Evolutionary conservation across 2,888 invertebrate species (phyloP).

Genomic region (Danaus chrysippus): DNA sequence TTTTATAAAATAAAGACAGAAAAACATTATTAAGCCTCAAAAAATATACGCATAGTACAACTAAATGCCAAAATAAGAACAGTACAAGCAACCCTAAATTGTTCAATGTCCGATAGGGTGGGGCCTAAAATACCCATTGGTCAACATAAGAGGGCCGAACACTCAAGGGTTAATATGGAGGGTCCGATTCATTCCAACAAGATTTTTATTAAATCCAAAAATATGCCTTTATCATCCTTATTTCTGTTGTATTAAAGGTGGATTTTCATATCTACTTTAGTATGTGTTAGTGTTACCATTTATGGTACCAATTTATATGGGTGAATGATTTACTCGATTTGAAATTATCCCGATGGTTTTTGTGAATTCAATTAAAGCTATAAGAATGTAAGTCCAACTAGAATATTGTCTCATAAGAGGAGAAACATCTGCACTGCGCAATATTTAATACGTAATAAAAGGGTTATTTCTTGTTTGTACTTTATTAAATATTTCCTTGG

Average conservation of each 20-base stretch:
- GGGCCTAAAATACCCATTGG: constrained; percentile 52
- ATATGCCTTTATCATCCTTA: constrained; percentile 15
- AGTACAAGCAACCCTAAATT: constrained; percentile 19
- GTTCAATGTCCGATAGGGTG: constrained; percentile 56
- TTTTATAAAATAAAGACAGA: too few species aligned
- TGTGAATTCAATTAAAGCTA: not conserved
- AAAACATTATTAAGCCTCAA: too few species aligned
- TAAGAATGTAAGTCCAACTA: not conserved
- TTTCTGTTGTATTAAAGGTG: not conserved
- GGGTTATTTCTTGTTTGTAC: constrained; percentile 31
- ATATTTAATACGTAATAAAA: constrained; percentile 33
- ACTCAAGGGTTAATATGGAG: constrained; percentile 11
- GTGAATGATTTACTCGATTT: too few species aligned
- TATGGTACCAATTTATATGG: too few species aligned
- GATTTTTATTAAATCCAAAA: constrained; percentile 20
- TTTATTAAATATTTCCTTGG: constrained; percentile 36
- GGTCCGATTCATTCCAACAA: constrained; percentile 16
- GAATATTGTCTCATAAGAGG: constrained; percentile 2
- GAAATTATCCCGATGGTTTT: too few species aligned
- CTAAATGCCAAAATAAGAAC: not conserved
- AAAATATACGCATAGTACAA: too few species aligned
- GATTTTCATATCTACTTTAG: not conserved
- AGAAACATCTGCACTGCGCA: constrained; percentile 36
- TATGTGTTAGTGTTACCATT: not conserved
- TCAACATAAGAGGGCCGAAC: constrained; percentile 36